Base-by-base conservation (phyloP, 2,888 invertebrate genomes). In the Andricus quercusramuli region DNA sequence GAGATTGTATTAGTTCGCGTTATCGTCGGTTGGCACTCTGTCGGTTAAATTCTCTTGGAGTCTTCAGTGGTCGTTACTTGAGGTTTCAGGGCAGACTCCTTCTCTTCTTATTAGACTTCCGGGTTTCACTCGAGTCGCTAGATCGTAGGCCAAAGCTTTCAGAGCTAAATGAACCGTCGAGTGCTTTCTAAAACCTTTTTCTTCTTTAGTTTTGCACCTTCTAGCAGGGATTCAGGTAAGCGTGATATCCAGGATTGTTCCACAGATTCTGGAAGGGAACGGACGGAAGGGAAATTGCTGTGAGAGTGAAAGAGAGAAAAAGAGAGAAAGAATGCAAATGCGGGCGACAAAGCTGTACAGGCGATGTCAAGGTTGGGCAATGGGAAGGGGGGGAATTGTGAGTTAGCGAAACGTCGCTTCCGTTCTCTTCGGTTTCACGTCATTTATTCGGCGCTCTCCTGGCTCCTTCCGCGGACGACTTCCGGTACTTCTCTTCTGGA, bases 401-500 rank as follows among this genome's bases (percentile, higher is more conserved):
- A 91, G 88, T 90, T 91, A 90, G 90, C 92, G 91, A 91, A 89
- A 91, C 90, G 90, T 91, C 91, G 90, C 90, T 92, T 92, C 89
- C 90, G 91, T 87, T 87, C 88, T 91, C 89, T 87, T 90, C 87
- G 89, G 89, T 89, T 91, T 90, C 90, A 92, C 92, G 92, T 92
- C 92, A 92, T 92, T 92, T 92, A 92, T 91, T 90, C 90, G 90
- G 88, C 87, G 87, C 88, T 86, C 90, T 90, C 88, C 90, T 90
- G 89, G 89, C 87, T 89, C 90, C 90, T 90, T 89, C 89, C 89
- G 88, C 88, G 88, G 88, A 88, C 85, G 86, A 84, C 81, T 86
- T 86, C 88, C 83, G 84, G 82, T 88, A 87, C 87, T 89, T 89
- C 88, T 89, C 86, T 89, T 90, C 91, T 92, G 91, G 85, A 90